phyloP scores from a whole-genome alignment of 2,888 invertebrate genomes.

The Geotrupes spiniger region DNA sequence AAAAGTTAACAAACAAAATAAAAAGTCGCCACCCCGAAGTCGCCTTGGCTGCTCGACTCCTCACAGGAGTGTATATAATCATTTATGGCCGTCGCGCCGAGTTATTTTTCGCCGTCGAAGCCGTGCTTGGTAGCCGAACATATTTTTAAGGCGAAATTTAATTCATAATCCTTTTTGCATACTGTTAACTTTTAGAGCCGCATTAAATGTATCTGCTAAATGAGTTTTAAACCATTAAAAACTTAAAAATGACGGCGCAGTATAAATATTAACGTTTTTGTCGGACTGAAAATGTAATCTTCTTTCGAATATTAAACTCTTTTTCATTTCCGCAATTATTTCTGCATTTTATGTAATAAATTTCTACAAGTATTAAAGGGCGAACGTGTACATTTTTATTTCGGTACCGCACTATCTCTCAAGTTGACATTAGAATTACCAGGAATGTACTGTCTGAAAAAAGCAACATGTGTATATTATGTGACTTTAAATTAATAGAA shows the following conservation, averaged over 20 bases:
- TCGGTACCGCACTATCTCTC: too few species aligned
- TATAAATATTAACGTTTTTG: constrained; percentile 6
- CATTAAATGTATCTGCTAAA: constrained; percentile 3
- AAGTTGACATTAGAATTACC: too few species aligned
- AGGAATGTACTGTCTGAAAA: too few species aligned
- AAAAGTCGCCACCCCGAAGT: not conserved
- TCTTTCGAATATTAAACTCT: not conserved
- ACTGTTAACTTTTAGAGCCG: not conserved
- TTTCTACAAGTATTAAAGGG: too few species aligned
- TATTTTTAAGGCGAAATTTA: constrained; percentile 3
- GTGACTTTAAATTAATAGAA: too few species aligned
- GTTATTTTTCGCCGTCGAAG: not conserved
- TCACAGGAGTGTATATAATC: constrained; percentile 2
- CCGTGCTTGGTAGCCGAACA: not conserved
- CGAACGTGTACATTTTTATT: too few species aligned
- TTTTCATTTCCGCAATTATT: constrained; percentile 5
- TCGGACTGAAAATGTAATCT: constrained; percentile 3
- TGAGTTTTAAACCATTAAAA: constrained; percentile 5
- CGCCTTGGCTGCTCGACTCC: not conserved
- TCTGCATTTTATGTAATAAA: not conserved
- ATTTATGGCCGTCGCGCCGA: constrained; percentile 2
- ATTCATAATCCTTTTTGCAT: constrained; percentile 5
- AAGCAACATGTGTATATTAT: too few species aligned
- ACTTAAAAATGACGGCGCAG: not conserved
- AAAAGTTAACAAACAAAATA: not conserved